These are phyloP conservation scores for Smittia sp. DNA, from an alignment of 2,888 invertebrate species.

Conservation along the genomic window DNA sequence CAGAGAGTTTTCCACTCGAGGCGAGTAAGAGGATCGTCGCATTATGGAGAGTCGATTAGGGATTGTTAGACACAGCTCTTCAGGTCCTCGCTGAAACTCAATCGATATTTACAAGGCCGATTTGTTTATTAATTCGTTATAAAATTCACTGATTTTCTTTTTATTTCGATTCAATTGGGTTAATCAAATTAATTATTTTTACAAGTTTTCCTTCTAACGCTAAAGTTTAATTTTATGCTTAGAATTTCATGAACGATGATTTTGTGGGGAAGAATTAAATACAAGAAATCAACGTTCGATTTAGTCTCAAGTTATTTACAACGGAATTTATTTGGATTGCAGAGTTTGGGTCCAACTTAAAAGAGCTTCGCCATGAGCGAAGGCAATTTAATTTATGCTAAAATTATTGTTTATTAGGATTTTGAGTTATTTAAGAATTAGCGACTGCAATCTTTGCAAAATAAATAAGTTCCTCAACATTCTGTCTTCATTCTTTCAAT, in stretches of 20 bases:
- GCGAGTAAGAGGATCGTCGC: background rate
- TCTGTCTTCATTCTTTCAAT: background rate
- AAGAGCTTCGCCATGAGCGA: background rate
- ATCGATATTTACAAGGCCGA: background rate
- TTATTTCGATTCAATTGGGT: constrained; percentile 31
- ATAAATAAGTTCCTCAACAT: background rate
- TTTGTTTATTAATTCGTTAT: constrained; percentile 33
- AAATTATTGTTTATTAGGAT: constrained; percentile 26
- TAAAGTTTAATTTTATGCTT: background rate
- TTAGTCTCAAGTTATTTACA: constrained; percentile 35
- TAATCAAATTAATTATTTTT: constrained; percentile 36
- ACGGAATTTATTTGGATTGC: background rate
- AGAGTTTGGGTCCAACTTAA: background rate
- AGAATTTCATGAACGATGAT: background rate
- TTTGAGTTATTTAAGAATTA: constrained; percentile 3
- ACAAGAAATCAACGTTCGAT: background rate
- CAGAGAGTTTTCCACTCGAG: background rate
- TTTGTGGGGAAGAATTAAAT: constrained; percentile 15
- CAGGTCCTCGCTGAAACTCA: too few species aligned
- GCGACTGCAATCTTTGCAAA: background rate
- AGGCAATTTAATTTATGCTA: background rate
- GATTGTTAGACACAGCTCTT: background rate
- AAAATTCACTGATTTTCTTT: constrained; percentile 33
- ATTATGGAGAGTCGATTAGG: background rate
- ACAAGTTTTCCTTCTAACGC: constrained; percentile 18